Evolutionary conservation across 2,888 invertebrate genomes (phyloP).

Genomic region (Itoplectis maculator): DNA sequence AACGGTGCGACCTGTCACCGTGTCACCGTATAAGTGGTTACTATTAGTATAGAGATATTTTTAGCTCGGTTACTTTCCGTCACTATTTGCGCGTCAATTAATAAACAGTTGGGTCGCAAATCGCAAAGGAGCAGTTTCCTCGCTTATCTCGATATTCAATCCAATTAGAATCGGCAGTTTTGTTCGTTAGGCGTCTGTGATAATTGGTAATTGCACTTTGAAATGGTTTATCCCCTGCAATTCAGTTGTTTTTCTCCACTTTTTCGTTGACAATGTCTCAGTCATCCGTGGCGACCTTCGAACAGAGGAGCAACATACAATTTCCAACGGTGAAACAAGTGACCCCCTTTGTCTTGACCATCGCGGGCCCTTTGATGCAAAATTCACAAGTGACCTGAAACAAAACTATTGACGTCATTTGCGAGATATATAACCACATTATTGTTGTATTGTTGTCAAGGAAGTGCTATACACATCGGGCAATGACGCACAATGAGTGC

Average conservation of each 20-base stretch:
- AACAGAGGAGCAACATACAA: background rate
- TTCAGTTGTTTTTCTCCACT: background rate
- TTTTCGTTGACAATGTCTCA: background rate
- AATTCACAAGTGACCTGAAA: background rate
- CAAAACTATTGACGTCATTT: constrained; percentile 17
- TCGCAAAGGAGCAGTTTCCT: too few species aligned
- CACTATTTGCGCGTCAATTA: too few species aligned
- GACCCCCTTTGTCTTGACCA: background rate
- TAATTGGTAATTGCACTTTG: background rate
- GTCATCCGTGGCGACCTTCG: background rate
- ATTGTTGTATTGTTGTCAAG: background rate
- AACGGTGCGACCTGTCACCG: too few species aligned
- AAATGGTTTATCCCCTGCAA: background rate
- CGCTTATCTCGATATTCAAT: too few species aligned
- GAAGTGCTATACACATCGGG: background rate
- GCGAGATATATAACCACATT: background rate
- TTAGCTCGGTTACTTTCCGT: too few species aligned
- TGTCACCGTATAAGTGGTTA: too few species aligned
- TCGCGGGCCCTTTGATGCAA: background rate
- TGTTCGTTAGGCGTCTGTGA: background rate
- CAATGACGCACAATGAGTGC: constrained; percentile 11
- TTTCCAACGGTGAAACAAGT: background rate
- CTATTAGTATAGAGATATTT: too few species aligned
- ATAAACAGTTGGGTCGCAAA: too few species aligned
- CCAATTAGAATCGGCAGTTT: too few species aligned